Evolutionary conservation across 2,113 vertebrate species (phyloP).

Genomic region (Ranitomeya variabilis): DNA sequence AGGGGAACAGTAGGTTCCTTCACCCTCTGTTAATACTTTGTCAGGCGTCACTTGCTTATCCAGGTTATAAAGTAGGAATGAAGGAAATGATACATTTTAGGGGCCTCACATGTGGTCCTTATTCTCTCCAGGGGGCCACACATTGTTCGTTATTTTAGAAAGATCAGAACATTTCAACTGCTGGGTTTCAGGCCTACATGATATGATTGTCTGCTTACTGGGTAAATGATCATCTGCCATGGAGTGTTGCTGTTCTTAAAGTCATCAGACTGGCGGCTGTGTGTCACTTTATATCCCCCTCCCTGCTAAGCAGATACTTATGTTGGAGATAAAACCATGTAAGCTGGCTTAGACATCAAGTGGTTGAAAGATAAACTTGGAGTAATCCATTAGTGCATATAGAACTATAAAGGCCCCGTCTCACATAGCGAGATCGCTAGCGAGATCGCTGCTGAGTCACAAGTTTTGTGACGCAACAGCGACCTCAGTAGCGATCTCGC

Average conservation of each 20-base stretch:
- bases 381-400: too few species aligned
- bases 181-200: background rate
- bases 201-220: background rate
- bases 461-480: too few species aligned
- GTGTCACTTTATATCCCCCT: too few species aligned
- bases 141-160: background rate
- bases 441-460: too few species aligned
- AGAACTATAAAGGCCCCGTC: too few species aligned
- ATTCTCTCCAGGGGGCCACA: background rate
- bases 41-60: conserved; percentile 4
- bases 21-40: conserved; percentile 1
- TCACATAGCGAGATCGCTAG: too few species aligned
- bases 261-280: too few species aligned
- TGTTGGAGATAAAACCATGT: too few species aligned
- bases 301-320: too few species aligned
- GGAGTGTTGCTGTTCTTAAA: background rate
- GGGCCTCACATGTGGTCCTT: conserved; percentile 1
- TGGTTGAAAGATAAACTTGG: too few species aligned
- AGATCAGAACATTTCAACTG: background rate
- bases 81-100: conserved; percentile 14
- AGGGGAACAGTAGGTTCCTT: conserved; percentile 8
- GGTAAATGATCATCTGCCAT: background rate
- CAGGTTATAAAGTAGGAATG: conserved; percentile 30
- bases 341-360: too few species aligned
- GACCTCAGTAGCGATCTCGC: too few species aligned